Evolutionary conservation across 1,140 invertebrate genomes (phyloP), one percentile per base, ranked within the genome.

Genomic region (Camponotus pennsylvanicus): DNA sequence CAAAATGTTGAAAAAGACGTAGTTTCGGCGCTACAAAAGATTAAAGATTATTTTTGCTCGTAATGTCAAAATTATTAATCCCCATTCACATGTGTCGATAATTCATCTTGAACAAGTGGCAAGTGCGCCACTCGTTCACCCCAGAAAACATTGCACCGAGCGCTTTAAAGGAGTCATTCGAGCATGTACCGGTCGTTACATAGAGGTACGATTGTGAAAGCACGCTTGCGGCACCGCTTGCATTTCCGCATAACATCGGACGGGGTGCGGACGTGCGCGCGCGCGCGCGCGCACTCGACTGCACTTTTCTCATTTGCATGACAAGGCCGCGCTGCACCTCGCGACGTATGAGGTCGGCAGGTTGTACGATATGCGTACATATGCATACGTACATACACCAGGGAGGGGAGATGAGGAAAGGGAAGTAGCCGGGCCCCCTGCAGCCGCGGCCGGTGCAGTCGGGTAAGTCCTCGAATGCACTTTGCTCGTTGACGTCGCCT

Each of bases 301-400:
- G 90, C 90, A 91, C 82, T 91, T 91, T 91, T 91, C 90, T 89
- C 84, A 91, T 91, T 91, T 91, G 79, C 90, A 91, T 91, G 85
- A 91, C 90, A 91, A 91, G 89, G 80, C 63, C 82, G n/a, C 15
- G n/a, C 15, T 90, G 88, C 86, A 90, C 88, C 89, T 90, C 82
- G 82, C 55, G 64, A 59, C 55, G 70, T 79, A 63, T 86, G 88
- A 86, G 86, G 89, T 90, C 88, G 42, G 79, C 79, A 75, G 88
- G 89, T 90, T 88, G 86, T 66, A 64, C 86, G 88, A 73, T 85
- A 77, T 66, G 40, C 3, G 3, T 49, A 49, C 13, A 52, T 18
- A 52, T 52, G 18, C 6, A 52, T 52, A 52, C 18, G 11, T 73
- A 45, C 57, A 49, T 57, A 40, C 57, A 27, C 27, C n/a, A 82